Evolutionary conservation across 92 coral and sea anemone genomes (phyloP).

Genomic region (Zoanthus sansibaricus): DNA sequence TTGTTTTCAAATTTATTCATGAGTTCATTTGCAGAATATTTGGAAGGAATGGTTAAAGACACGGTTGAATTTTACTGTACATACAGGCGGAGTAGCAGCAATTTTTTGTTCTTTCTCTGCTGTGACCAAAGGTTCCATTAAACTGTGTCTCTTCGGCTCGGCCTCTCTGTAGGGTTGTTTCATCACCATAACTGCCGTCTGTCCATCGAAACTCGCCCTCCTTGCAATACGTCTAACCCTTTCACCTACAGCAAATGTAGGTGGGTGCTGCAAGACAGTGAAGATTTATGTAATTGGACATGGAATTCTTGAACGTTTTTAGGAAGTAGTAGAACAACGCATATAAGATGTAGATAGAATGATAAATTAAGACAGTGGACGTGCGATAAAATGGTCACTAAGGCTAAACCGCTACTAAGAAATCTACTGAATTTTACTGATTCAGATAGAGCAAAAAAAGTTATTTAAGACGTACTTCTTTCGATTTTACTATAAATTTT

Average conservation of each 20-base stretch:
- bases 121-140: conserved; percentile 78
- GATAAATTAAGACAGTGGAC: too few relatives aligned
- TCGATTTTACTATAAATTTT: too few relatives aligned
- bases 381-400: too few relatives aligned
- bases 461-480: too few relatives aligned
- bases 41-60: too few relatives aligned
- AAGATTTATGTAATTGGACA: neutral
- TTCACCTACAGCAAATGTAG: conserved; percentile 40
- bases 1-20: too few relatives aligned
- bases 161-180: conserved; percentile 33
- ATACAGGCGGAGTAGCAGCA: conserved; percentile 50
- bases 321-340: neutral
- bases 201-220: conserved; percentile 41
- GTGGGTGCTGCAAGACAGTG: conserved; percentile 35
- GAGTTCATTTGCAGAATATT: too few relatives aligned
- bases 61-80: neutral
- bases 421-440: too few relatives aligned
- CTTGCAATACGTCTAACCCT: conserved; percentile 40
- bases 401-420: too few relatives aligned
- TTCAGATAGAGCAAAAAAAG: too few relatives aligned
- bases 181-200: conserved; percentile 44
- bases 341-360: too few relatives aligned
- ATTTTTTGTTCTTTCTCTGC: conserved; percentile 61
- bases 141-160: conserved; percentile 84
- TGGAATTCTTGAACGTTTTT: neutral